Conservation (phyloP, 2,888 invertebrate species). For the Malacosoma neustria region DNA sequence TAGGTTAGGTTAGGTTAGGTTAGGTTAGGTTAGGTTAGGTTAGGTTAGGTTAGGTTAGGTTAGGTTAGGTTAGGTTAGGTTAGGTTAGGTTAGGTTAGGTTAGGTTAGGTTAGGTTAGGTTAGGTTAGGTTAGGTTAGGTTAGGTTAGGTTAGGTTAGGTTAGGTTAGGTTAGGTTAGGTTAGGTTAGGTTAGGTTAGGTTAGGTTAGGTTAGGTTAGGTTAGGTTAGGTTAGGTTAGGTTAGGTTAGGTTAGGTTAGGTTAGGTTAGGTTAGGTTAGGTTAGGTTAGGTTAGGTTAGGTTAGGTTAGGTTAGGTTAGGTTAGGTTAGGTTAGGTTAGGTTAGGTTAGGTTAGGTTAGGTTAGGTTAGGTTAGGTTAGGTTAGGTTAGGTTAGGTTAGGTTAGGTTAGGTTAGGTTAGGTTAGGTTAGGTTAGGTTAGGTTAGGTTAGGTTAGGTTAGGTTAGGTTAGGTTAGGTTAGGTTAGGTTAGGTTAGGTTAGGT, state of each 20-base stretch:
- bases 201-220: constrained; percentile 7
- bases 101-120: constrained; percentile 8
- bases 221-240: constrained; percentile 9
- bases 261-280: constrained; percentile 9
- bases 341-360: too few relatives aligned
- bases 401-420: too few relatives aligned
- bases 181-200: constrained; percentile 3
- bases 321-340: constrained; percentile 1
- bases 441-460: constrained; percentile 1
- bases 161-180: constrained; percentile 7
- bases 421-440: too few relatives aligned
- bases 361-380: too few relatives aligned
- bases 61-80: constrained; percentile 9
- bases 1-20: background rate
- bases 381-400: too few relatives aligned
- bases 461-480: too few relatives aligned
- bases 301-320: constrained; percentile 5
- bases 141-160: constrained; percentile 7
- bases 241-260: constrained; percentile 8
- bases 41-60: too few relatives aligned
- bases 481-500: too few relatives aligned
- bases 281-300: constrained; percentile 8
- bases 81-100: constrained; percentile 8
- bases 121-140: constrained; percentile 8
- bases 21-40: too few relatives aligned